Evolutionary conservation across 2,797 vertebrate species (phyloP).

Genomic region (Sebastolobus alascanus): DNA sequence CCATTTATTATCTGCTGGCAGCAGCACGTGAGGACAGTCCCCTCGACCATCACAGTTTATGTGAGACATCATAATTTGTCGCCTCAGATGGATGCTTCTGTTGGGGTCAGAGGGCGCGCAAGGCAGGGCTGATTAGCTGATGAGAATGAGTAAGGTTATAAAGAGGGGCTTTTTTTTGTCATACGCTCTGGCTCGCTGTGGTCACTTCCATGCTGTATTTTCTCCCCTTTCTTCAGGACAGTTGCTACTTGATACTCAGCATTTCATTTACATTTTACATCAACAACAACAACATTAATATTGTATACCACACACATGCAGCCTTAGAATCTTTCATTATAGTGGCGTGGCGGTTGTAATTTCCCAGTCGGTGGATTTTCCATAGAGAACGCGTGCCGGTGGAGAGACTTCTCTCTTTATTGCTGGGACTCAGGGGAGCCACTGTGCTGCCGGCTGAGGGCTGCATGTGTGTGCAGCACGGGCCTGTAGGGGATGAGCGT

Average conservation of each 20-base stretch:
- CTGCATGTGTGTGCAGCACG: conserved; percentile 51
- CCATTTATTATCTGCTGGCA: conserved; percentile 74
- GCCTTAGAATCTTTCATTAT: conserved; percentile 39
- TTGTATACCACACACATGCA: conserved; percentile 39
- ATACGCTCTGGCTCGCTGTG: conserved; percentile 28
- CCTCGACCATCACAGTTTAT: conserved; percentile 57
- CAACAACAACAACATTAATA: conserved; percentile 10
- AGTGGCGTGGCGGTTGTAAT: conserved; percentile 66
- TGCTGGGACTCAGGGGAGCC: conserved; percentile 73
- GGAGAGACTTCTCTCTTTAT: conserved; percentile 78
- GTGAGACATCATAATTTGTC: conserved; percentile 62
- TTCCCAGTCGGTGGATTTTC: conserved; percentile 79
- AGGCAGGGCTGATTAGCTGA: conserved; percentile 61
- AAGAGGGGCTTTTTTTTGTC: conserved; percentile 44
- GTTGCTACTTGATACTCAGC: not conserved
- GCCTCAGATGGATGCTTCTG: conserved; percentile 53
- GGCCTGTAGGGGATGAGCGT: conserved; percentile 71
- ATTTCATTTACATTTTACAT: conserved; percentile 2
- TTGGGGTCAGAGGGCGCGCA: conserved; percentile 40
- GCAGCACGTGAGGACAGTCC: conserved; percentile 54
- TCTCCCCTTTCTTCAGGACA: conserved; percentile 1
- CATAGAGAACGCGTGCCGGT: conserved; percentile 69
- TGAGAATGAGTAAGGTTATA: conserved; percentile 54
- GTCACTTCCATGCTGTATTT: conserved; percentile 26
- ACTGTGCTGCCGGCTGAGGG: conserved; percentile 65